Percentiles rank a stretch among this genome's conserved stretches.
Evolutionary conservation across 1,140 invertebrate species (phyloP).

Genomic region (Marisa cornuarietis): DNA sequence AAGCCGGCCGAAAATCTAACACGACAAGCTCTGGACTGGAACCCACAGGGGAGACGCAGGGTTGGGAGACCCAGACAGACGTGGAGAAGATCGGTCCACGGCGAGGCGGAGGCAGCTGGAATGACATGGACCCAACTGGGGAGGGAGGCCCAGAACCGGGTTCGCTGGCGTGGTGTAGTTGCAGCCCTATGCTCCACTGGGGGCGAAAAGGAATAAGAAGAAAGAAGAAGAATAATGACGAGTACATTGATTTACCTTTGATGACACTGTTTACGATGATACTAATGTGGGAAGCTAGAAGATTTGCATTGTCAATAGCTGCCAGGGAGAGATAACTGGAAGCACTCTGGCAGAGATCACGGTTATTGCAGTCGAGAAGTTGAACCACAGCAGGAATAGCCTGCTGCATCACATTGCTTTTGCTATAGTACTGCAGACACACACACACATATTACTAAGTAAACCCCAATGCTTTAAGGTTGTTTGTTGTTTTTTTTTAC

Average conservation of each 20-base stretch:
- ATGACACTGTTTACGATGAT: conserved; percentile 90
- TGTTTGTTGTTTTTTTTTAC: neutral
- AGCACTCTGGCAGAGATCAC: conserved; percentile 87
- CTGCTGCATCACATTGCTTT: conserved; percentile 85
- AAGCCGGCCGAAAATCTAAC: too few relatives aligned
- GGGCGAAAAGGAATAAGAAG: too few relatives aligned
- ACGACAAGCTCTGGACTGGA: too few relatives aligned
- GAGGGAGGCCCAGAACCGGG: too few relatives aligned
- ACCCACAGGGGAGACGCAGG: too few relatives aligned
- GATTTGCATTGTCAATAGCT: conserved; percentile 87
- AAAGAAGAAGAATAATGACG: too few relatives aligned
- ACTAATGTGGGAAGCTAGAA: conserved; percentile 86
- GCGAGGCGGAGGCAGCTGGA: too few relatives aligned
- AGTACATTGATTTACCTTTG: conserved; percentile 71
- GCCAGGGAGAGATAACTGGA: conserved; percentile 90
- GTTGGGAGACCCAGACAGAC: too few relatives aligned
- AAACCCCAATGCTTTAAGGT: neutral
- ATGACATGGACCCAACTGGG: too few relatives aligned
- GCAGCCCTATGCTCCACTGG: too few relatives aligned
- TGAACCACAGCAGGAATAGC: conserved; percentile 90
- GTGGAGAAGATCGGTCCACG: too few relatives aligned
- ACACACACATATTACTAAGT: conserved; percentile 3
- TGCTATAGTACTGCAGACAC: conserved; percentile 81
- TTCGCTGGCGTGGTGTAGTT: too few relatives aligned
- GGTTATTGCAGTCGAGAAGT: conserved; percentile 88